Evolutionary conservation across 2,888 invertebrate genomes (phyloP), one percentile per base, ranked within the genome.

Genomic region (Byasa hedistus): DNA sequence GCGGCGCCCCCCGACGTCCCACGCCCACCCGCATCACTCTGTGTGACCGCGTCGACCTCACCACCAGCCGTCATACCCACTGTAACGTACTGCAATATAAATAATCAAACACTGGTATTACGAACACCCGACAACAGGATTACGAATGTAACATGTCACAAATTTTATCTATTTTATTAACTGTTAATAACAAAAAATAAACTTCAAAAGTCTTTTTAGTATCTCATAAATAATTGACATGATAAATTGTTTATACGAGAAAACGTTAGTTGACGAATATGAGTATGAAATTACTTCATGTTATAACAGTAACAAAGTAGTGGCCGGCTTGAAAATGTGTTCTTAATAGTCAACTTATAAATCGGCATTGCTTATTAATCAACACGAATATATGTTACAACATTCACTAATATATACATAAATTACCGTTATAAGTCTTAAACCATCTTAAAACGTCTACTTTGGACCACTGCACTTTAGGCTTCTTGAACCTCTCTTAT

Each of bases 21-120:
- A 71, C 62, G 81, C 83, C 84, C 78, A 81, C 81, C 81, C 81
- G 74, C 83, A 82, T 83, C 83, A 83, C 86, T 87, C 84, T 82
- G 83, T 78, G 75, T 87, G 87, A 87, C 87, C 86, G 84, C 77
- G 75, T 15, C 75, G 73, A 69, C 62, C 68, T 52, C 69, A 73
- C 73, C 76, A 77, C 12, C 66, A 44, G 36, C 48, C 48, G 48
- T 56, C 56, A 51, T 57, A 21, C 10, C 52, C 52, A 52, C 21
- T 5, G 19, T 36, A 19, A 15, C 10, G 44, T 44, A 15, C 4
- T 44, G 44, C 44, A 44, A 44, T 44, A 44, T 44, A 17, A 44
- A 44, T 44, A 44, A 10, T 4, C 44, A 19, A 19, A 15, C 15
- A 19, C 15, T 15, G 15, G 32, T 36, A 36, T 36, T 36, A 36